Percentiles rank a stretch among this genome's conserved stretches.
Conservation (phyloP, 2,888 invertebrate species). For the Ligdia adustata region DNA sequence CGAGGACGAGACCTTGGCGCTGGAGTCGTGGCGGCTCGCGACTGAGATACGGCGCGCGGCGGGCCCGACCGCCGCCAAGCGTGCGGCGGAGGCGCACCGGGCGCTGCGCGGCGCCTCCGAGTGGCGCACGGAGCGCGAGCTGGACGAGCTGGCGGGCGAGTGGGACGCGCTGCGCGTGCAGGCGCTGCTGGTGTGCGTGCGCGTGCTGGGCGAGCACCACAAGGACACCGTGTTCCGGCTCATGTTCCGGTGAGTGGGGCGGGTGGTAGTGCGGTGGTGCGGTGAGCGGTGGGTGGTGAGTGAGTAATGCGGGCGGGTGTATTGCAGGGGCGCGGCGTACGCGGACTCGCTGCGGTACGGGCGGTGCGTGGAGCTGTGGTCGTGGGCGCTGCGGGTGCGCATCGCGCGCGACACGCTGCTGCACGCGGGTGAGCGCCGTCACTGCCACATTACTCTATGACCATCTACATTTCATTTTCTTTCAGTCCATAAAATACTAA, state of each 20-base stretch:
- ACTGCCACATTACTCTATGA: too few relatives aligned
- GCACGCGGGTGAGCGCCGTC: conserved; percentile 53
- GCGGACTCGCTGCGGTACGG: conserved; percentile 85
- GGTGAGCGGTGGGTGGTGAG: too few relatives aligned
- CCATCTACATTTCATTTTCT: too few relatives aligned
- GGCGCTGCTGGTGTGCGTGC: conserved; percentile 93
- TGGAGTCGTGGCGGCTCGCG: conserved; percentile 92
- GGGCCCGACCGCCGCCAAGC: conserved; percentile 17
- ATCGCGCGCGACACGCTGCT: conserved; percentile 91
- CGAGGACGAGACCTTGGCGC: conserved; percentile 88
- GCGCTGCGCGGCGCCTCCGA: conserved; percentile 86
- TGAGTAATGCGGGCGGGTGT: conserved; percentile 21
- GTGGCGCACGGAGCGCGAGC: conserved; percentile 88
- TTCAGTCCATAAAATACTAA: too few relatives aligned
- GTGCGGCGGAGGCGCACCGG: conserved; percentile 84
- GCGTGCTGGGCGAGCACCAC: conserved; percentile 93
- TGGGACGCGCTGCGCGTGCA: conserved; percentile 94
- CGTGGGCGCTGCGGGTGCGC: conserved; percentile 91
- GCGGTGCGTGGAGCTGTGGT: conserved; percentile 94
- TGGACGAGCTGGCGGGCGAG: conserved; percentile 89
- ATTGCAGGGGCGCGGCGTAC: conserved; percentile 86
- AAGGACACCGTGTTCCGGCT: conserved; percentile 93
- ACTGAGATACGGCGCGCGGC: conserved; percentile 52
- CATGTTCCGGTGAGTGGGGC: conserved; percentile 86
- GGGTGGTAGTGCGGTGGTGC: conserved; percentile 84